phyloP scores from a whole-genome alignment of 2,888 invertebrate genomes.

The Anarsia innoxiella region DNA sequence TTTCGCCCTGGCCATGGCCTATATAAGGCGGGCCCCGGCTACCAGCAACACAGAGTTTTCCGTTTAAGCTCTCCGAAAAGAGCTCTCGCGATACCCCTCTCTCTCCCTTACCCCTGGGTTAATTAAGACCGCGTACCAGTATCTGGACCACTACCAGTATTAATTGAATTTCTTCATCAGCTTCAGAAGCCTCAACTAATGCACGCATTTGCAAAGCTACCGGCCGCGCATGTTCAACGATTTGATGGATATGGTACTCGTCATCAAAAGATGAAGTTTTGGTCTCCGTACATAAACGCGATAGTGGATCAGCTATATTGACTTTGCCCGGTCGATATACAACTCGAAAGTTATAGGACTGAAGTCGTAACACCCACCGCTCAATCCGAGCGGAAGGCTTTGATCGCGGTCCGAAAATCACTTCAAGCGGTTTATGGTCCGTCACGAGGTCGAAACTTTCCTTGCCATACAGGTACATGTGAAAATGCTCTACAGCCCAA shows the following conservation, averaged over 20 bases:
- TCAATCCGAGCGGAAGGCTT: conserved; percentile 16
- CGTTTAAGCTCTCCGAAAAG: no score
- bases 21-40: no score
- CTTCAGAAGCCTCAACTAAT: not conserved
- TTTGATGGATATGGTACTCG: conserved; percentile 1
- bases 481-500: no score
- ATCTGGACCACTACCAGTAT: no score
- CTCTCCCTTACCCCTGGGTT: no score
- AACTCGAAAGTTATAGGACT: conserved; percentile 12
- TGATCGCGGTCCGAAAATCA: conserved; percentile 2
- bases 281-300: not conserved
- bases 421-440: no score
- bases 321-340: conserved; percentile 12
- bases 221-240: conserved; percentile 1
- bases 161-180: not conserved
- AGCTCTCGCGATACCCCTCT: no score
- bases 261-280: not conserved
- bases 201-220: not conserved
- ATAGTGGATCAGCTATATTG: conserved; percentile 11
- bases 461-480: conserved; percentile 23
- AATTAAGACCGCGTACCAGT: no score
- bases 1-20: no score
- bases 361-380: conserved; percentile 14
- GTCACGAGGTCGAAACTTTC: not conserved
- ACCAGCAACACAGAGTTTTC: no score